Evolutionary conservation across 2,888 invertebrate genomes (phyloP).

Genomic region (Conchocele bisecta): DNA sequence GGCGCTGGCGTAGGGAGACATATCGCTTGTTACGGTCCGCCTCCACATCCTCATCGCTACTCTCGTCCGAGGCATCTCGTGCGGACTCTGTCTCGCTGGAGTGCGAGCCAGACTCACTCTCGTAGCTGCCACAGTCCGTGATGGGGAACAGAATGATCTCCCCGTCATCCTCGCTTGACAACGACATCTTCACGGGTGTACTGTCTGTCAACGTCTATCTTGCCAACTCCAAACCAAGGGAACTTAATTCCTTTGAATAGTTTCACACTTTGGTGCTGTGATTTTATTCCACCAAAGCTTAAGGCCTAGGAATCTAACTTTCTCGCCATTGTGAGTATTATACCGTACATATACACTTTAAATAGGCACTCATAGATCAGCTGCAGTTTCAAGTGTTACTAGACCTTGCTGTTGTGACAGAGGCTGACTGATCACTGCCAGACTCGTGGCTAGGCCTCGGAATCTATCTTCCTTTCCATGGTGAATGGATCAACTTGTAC

Average conservation of each 20-base stretch:
- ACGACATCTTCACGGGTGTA: too few species aligned
- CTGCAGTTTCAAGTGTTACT: too few species aligned
- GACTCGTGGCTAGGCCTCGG: too few species aligned
- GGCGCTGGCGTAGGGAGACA: conserved; percentile 74
- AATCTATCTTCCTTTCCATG: too few species aligned
- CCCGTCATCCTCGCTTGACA: conserved; percentile 34
- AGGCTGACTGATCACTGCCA: too few species aligned
- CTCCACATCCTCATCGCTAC: conserved; percentile 40
- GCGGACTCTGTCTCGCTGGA: conserved; percentile 47
- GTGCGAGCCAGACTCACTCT: conserved; percentile 47
- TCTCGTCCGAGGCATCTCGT: conserved; percentile 42
- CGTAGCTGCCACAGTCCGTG: conserved; percentile 62
- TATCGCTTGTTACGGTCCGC: conserved; percentile 57
- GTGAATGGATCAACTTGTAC: too few species aligned
- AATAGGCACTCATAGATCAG: too few species aligned
- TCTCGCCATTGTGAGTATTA: conserved; percentile 31
- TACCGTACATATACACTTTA: too few species aligned
- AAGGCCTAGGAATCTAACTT: conserved; percentile 20
- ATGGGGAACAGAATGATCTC: conserved; percentile 73
- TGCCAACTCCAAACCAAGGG: too few species aligned
- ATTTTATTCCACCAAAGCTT: not conserved
- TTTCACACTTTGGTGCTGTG: not conserved
- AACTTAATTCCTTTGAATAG: too few species aligned
- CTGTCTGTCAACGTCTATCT: too few species aligned
- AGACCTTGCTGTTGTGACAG: too few species aligned